These are phyloP conservation scores for Montifringilla adamsi DNA, from an alignment of 2,113 vertebrate genomes.

Conservation along the genomic window DNA sequence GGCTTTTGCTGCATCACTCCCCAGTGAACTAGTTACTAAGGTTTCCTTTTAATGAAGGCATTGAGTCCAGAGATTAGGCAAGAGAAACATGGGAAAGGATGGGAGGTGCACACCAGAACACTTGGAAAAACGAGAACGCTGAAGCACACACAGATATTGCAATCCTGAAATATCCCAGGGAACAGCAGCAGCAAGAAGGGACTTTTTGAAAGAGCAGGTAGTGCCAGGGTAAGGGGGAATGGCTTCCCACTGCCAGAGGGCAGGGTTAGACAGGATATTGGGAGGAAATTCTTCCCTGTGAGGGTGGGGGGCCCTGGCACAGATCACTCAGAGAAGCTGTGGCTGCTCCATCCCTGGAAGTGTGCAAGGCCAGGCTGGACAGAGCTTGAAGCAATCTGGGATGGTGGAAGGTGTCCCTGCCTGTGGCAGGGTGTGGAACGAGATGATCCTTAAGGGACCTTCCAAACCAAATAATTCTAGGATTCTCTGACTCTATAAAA, in stretches of 20 bases:
- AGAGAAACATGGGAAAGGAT: rapidly evolving
- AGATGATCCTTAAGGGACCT: background rate
- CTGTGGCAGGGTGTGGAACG: background rate
- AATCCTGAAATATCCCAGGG: background rate
- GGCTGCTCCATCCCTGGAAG: background rate
- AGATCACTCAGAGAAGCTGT: background rate
- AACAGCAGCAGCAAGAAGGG: background rate
- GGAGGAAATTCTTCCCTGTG: background rate
- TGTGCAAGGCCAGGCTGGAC: background rate
- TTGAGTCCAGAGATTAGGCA: background rate
- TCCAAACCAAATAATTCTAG: background rate
- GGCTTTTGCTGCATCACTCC: background rate
- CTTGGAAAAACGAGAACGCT: background rate
- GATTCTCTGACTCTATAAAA: background rate
- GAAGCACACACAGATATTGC: background rate
- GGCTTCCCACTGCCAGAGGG: background rate
- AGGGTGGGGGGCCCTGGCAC: background rate
- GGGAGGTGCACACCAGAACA: background rate
- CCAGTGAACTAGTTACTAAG: background rate
- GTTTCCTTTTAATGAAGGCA: background rate
- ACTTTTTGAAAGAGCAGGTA: background rate
- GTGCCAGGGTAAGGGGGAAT: background rate
- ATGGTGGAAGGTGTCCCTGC: background rate
- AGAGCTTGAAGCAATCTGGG: background rate
- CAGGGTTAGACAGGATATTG: background rate